phyloP scores from a whole-genome alignment of 2,888 invertebrate genomes.

The Rhimphoctona megacephalus region DNA sequence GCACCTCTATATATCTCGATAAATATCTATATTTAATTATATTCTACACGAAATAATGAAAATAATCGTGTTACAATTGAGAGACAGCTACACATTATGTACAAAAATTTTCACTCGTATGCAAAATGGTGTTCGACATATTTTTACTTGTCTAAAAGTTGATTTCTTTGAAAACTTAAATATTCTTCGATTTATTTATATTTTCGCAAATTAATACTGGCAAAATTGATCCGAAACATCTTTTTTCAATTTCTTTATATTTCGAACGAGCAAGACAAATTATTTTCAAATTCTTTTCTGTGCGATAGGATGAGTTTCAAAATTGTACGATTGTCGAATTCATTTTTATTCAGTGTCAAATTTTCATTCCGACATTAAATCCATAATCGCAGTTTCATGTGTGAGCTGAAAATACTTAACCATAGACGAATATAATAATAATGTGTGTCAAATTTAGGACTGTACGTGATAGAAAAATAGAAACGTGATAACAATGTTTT shows the following conservation, averaged over 20 bases:
- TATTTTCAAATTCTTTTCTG: too few species aligned
- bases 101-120: not conserved
- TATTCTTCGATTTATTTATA: not conserved
- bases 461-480: not conserved
- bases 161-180: not conserved
- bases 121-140: not conserved
- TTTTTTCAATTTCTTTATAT: too few species aligned
- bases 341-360: not conserved
- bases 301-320: not conserved
- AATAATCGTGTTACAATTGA: constrained; percentile 12
- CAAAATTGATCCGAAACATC: not conserved
- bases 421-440: not conserved
- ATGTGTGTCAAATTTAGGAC: not conserved
- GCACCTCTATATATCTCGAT: constrained; percentile 2
- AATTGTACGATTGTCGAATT: not conserved
- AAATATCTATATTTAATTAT: not conserved
- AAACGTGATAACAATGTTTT: not conserved
- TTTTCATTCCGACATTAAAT: not conserved
- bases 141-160: not conserved
- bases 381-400: not conserved
- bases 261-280: too few species aligned
- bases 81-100: not conserved
- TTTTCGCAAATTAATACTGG: not conserved
- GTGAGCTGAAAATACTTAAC: not conserved
- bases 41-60: not conserved